These are phyloP conservation scores for Galagoides demidoff DNA, from an alignment of 2,797 vertebrate genomes.

Conservation along the genomic window DNA sequence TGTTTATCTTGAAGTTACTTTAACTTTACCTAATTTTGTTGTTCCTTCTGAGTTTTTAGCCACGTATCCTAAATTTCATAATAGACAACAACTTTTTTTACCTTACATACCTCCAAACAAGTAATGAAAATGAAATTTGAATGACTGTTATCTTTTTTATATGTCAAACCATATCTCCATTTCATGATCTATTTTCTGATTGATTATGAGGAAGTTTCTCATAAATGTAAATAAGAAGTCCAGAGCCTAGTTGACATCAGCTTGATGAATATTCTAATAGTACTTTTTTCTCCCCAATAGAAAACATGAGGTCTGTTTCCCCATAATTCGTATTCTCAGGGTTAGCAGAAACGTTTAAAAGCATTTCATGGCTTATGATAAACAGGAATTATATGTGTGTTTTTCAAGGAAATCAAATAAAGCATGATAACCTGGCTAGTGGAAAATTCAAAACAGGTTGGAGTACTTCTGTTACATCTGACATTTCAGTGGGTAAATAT, in stretches of 20 bases:
- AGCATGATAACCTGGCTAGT: slow-evolving; percentile 18
- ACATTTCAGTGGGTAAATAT: slow-evolving; percentile 77
- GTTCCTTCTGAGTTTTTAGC: neutral
- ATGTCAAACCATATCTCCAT: neutral
- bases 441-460: slow-evolving; percentile 54
- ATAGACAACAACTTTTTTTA: neutral
- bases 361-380: neutral
- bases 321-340: neutral
- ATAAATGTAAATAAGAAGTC: neutral
- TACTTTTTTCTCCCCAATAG: neutral
- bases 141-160: neutral
- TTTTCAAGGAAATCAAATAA: slow-evolving; percentile 40
- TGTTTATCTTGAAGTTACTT: neutral
- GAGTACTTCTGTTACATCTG: slow-evolving; percentile 50
- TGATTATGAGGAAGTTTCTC: neutral
- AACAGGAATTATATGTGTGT: neutral
- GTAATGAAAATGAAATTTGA: neutral
- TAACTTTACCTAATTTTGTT: neutral
- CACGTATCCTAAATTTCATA: neutral
- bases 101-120: neutral
- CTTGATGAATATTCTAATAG: neutral
- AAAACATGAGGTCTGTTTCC: neutral
- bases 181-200: slow-evolving; percentile 32
- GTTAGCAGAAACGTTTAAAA: neutral
- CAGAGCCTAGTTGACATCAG: neutral